These are phyloP conservation scores for Eriosoma lanigerum DNA, from an alignment of 1,140 invertebrate species.

Conservation along the genomic window DNA sequence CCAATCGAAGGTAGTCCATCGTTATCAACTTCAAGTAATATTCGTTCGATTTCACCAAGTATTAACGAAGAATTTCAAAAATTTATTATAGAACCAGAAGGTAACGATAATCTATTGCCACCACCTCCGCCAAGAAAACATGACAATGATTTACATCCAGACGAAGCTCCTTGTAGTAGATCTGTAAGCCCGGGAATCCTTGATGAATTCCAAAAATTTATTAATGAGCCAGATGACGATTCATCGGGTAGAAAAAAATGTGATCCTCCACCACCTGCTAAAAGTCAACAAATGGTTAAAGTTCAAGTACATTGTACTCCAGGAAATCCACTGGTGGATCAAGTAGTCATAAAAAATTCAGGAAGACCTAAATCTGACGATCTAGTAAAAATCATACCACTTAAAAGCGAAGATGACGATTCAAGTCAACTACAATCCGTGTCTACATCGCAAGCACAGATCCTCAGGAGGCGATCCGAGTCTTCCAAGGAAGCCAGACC, in stretches of 20 bases:
- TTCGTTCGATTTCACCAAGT: slow-evolving; percentile 42
- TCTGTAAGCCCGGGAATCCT: slow-evolving; percentile 46
- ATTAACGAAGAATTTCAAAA: slow-evolving; percentile 48
- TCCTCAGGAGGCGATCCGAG: slow-evolving; percentile 55
- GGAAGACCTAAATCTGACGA: slow-evolving; percentile 35
- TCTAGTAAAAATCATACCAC: slow-evolving; percentile 44
- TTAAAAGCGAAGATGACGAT: slow-evolving; percentile 33
- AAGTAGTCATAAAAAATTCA: slow-evolving; percentile 14
- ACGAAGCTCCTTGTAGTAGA: slow-evolving; percentile 23
- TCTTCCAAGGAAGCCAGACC: slow-evolving; percentile 53
- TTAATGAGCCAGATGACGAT: slow-evolving; percentile 53
- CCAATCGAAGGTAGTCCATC: slow-evolving; percentile 37
- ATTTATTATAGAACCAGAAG: slow-evolving; percentile 46
- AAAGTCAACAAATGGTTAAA: slow-evolving; percentile 32
- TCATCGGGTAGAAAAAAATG: slow-evolving; percentile 19
- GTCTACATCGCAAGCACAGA: slow-evolving; percentile 53
- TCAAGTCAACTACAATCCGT: slow-evolving; percentile 33
- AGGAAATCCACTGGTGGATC: background rate
- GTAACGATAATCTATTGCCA: slow-evolving; percentile 27
- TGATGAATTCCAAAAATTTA: slow-evolving; percentile 52
- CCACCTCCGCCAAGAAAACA: slow-evolving; percentile 43
- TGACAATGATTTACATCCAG: slow-evolving; percentile 23
- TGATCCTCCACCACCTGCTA: slow-evolving; percentile 19
- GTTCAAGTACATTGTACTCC: slow-evolving; percentile 33
- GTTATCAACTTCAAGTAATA: slow-evolving; percentile 29